Evolutionary conservation across 2,113 vertebrate species (phyloP).

Genomic region (Aptenodytes forsteri): DNA sequence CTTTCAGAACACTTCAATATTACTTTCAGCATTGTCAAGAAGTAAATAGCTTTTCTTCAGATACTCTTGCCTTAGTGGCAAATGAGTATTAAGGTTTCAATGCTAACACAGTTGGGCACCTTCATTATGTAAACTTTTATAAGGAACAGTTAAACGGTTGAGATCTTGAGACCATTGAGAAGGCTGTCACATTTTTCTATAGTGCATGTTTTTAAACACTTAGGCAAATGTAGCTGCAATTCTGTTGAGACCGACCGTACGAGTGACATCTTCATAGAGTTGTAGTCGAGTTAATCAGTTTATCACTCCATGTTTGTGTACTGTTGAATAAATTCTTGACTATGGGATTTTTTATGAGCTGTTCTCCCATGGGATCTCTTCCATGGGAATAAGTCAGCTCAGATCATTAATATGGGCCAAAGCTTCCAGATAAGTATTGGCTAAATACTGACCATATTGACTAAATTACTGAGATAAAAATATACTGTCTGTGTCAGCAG

Average conservation of each 20-base stretch:
- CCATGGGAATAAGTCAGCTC: not conserved
- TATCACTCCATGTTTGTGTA: not conserved
- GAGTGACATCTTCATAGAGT: not conserved
- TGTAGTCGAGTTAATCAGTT: not conserved
- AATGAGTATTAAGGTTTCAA: not conserved
- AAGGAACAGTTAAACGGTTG: not conserved
- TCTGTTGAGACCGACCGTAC: accelerated
- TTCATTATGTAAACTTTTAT: not conserved
- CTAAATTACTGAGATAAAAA: not conserved
- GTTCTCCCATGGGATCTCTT: not conserved
- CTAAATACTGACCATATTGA: not conserved
- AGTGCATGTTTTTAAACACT: not conserved
- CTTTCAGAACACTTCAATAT: not conserved
- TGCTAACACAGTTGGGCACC: not conserved
- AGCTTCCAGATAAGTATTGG: not conserved
- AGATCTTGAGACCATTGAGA: not conserved
- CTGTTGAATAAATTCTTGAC: not conserved
- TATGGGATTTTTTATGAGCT: not conserved
- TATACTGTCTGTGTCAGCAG: not conserved
- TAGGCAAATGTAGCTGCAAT: not conserved
- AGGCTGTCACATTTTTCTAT: not conserved
- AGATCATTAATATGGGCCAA: not conserved
- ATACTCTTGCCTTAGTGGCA: not conserved
- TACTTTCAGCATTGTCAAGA: not conserved
- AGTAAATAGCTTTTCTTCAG: not conserved